Base-by-base conservation (phyloP, 2,888 invertebrate genomes). In the Glaucopsyche alexis region DNA sequence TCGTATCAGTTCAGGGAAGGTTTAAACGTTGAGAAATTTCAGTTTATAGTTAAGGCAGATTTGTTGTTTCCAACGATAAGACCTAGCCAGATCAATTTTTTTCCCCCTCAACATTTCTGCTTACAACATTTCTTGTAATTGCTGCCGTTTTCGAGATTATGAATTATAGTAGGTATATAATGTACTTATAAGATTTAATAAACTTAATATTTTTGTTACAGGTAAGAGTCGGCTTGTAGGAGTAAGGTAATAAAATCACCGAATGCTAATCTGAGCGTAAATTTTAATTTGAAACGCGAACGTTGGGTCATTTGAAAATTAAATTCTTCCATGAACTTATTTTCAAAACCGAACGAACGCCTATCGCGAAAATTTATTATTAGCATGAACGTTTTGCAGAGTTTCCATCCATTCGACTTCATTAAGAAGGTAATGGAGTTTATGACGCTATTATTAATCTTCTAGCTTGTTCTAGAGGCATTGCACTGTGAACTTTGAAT, bases 361-460 rank as follows among this genome's bases (percentile, higher is more conserved):
- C 80, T 79, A 80, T 76, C 74, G 79, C 81, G 83, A 83, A 86
- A 85, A 86, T 85, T 85, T 85, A 86, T 86, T 84, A 85, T 85
- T 85, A 83, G 80, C 82, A 78, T 80, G 80, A 81, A 82, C 82
- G 84, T 83, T 85, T 83, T 83, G 81, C 82, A 83, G 85, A 87
- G 87, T 87, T 87, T 86, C 85, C 85, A 85, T 84, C 85, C 86
- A 85, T 89, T 87, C 84, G 85, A 86, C 85, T 88, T 89, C 87
- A 89, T 89, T 88, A 89, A 84, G 85, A 83, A 83, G 83, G 86
- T 90, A 87, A 88, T 86, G 84, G 84, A 86, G 83, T 88, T 88
- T 87, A 86, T 87, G 80, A 83, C 80, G 79, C 83, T 83, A 87
- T 88, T 88, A 87, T 87, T 87, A 87, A 89, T 87, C 85, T 85